Conservation (phyloP, 2,113 vertebrate species). For the Leucopternis melanops region DNA sequence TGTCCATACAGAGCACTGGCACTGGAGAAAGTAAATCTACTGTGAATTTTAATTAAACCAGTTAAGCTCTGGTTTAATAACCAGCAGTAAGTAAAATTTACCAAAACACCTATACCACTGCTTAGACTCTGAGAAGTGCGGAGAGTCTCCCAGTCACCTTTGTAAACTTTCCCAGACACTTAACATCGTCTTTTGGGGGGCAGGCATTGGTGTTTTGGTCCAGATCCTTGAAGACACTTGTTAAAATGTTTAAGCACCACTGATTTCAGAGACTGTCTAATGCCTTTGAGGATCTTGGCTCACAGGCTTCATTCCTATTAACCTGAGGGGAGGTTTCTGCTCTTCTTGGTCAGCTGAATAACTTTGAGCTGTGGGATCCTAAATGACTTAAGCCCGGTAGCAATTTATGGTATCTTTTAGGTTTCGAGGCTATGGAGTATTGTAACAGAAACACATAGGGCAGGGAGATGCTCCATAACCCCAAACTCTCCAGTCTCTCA, state of each 20-base stretch:
- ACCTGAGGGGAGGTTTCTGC: not conserved
- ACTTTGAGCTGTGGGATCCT: not conserved
- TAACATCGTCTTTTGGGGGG: not conserved
- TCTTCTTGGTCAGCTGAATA: not conserved
- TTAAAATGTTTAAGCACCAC: not conserved
- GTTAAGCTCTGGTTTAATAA: not conserved
- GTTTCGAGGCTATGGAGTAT: not conserved
- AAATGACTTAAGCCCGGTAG: not conserved
- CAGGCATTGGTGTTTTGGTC: not conserved
- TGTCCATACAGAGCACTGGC: not conserved
- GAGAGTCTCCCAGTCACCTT: not conserved
- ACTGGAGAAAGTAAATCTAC: not conserved
- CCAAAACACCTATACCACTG: not conserved
- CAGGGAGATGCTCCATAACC: not conserved
- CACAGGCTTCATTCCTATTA: not conserved
- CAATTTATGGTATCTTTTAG: not conserved
- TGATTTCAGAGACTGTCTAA: not conserved
- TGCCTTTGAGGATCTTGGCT: not conserved
- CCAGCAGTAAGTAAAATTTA: not conserved
- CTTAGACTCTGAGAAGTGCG: not conserved
- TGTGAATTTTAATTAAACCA: constrained; percentile 14
- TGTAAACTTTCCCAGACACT: not conserved
- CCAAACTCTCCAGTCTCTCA: not conserved
- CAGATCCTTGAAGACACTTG: not conserved
- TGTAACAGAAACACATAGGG: not conserved